phyloP scores from a whole-genome alignment of 2,888 invertebrate species.

The Lamellibrachia columna region DNA sequence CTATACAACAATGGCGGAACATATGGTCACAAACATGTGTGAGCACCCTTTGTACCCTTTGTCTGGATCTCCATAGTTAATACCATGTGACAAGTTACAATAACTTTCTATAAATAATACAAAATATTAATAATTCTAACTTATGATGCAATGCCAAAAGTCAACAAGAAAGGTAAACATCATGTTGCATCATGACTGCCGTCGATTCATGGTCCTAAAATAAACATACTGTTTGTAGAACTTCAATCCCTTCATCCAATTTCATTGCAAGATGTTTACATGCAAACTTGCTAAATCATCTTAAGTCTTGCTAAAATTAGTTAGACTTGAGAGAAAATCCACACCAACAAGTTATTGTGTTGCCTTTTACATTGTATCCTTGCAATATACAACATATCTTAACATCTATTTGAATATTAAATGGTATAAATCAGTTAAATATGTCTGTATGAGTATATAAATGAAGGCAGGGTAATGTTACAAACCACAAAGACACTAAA shows the following conservation, averaged over 20 bases:
- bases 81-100: background rate
- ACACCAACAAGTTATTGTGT: background rate
- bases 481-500: background rate
- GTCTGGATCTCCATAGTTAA: background rate
- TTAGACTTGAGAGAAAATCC: background rate
- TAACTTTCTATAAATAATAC: background rate
- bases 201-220: background rate
- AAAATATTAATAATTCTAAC: background rate
- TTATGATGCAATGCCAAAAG: background rate
- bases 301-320: background rate
- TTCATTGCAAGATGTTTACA: background rate
- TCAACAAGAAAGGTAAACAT: background rate
- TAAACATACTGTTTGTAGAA: background rate
- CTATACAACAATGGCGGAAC: no score
- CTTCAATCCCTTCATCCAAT: background rate
- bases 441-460: no score
- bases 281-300: background rate
- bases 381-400: background rate
- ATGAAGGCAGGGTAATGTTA: no score
- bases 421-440: no score
- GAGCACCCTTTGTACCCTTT: no score
- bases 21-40: no score
- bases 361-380: background rate
- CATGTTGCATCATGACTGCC: background rate
- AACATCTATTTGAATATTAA: no score